These are phyloP conservation scores for Caiman crocodilus DNA, from an alignment of 2,797 vertebrate genomes.

Conservation along the genomic window DNA sequence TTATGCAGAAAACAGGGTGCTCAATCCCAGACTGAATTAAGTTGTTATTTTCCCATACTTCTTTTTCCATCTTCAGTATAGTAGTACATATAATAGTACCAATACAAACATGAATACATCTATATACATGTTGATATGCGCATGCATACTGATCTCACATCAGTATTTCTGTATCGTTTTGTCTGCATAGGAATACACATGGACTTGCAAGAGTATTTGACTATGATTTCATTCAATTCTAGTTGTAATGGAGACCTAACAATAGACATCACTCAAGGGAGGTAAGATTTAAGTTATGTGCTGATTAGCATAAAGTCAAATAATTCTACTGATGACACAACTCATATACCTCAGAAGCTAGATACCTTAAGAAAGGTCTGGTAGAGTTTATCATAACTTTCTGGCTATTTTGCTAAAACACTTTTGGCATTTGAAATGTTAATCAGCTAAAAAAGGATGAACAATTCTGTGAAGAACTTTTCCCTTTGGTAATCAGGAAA, in stretches of 20 bases:
- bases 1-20: neutral
- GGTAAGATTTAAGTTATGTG: slow-evolving; percentile 30
- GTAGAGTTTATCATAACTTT: slow-evolving; percentile 23
- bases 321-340: slow-evolving; percentile 34
- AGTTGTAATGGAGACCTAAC: neutral
- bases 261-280: slow-evolving; percentile 15
- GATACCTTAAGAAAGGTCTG: slow-evolving; percentile 31
- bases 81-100: neutral
- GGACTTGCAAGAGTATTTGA: neutral
- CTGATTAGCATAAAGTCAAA: slow-evolving; percentile 27
- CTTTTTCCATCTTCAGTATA: neutral
- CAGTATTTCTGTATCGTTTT: neutral
- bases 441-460: slow-evolving; percentile 52
- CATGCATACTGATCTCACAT: neutral
- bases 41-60: neutral
- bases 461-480: slow-evolving; percentile 43
- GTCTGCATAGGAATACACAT: neutral
- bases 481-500: slow-evolving; percentile 22
- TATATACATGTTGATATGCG: neutral
- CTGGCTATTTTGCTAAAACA: slow-evolving; percentile 41
- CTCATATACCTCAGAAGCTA: neutral
- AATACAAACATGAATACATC: no score
- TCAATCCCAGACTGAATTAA: neutral
- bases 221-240: neutral
- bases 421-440: slow-evolving; percentile 37